These are phyloP conservation scores for Nestor notabilis DNA, from an alignment of 2,113 vertebrate genomes.

Conservation along the genomic window DNA sequence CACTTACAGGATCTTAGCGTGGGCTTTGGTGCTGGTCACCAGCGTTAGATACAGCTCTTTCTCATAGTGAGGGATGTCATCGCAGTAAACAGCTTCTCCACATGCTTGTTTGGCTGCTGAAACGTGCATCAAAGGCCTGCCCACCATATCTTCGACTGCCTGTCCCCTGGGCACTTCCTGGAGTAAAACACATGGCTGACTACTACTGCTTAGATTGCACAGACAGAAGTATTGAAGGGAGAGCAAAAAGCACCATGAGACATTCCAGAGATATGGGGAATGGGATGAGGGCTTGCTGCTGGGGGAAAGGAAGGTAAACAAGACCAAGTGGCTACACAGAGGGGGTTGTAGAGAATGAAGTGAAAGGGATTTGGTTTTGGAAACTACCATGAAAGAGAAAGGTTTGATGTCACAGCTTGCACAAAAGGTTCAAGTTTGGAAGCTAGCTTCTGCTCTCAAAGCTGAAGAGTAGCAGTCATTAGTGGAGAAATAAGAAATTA, in stretches of 20 bases:
- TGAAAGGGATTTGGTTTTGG: background rate
- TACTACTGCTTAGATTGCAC: background rate
- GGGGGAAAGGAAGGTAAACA: background rate
- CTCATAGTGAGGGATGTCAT: slow-evolving; percentile 88
- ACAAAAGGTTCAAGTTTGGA: background rate
- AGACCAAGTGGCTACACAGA: background rate
- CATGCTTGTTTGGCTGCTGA: slow-evolving; percentile 89
- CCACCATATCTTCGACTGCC: slow-evolving; percentile 82
- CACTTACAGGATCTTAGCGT: slow-evolving; percentile 89
- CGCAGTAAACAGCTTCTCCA: slow-evolving; percentile 93
- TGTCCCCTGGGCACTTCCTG: slow-evolving; percentile 88
- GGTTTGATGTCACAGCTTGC: background rate
- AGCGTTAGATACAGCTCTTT: slow-evolving; percentile 89
- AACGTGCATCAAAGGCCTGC: slow-evolving; percentile 88
- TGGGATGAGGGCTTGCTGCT: background rate
- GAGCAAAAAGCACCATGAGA: background rate
- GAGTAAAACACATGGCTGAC: background rate
- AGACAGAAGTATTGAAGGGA: background rate
- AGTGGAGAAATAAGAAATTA: background rate
- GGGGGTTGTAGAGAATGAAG: background rate
- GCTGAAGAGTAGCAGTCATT: background rate
- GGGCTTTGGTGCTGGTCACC: slow-evolving; percentile 88
- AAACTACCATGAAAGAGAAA: background rate
- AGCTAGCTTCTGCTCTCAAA: background rate
- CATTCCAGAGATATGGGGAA: background rate